phyloP scores from a whole-genome alignment of 2,113 vertebrate genomes.

The Galeopterus variegatus region DNA sequence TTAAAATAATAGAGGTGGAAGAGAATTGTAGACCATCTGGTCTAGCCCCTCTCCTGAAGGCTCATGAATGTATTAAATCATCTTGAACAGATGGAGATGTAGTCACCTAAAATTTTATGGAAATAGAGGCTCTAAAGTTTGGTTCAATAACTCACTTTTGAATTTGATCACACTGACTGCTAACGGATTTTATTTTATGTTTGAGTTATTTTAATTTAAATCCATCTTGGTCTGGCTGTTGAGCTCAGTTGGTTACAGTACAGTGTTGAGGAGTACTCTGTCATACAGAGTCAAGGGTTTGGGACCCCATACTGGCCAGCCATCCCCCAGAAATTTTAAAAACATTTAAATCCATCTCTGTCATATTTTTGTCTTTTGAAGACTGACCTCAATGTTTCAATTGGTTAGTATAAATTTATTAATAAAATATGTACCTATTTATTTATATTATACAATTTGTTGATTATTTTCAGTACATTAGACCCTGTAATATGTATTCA shows the following conservation, averaged over 20 bases:
- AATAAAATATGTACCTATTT: neutral
- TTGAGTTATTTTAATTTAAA: constrained; percentile 47
- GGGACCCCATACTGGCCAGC: too few species aligned
- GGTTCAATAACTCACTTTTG: neutral
- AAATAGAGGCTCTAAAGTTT: neutral
- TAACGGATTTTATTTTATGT: neutral
- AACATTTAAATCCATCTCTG: constrained; percentile 8
- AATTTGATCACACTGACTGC: neutral
- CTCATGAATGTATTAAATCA: constrained; percentile 22
- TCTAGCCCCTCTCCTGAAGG: neutral
- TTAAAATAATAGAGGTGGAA: constrained; percentile 63
- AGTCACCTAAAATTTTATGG: constrained; percentile 51
- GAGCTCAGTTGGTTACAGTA: too few species aligned
- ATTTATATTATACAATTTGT: neutral
- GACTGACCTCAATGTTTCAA: neutral
- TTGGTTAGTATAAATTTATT: constrained; percentile 14
- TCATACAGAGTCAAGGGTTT: too few species aligned
- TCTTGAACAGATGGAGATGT: constrained; percentile 54
- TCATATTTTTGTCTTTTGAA: neutral
- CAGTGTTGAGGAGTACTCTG: too few species aligned
- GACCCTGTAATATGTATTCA: neutral
- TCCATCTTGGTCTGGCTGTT: neutral
- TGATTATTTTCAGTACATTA: neutral
- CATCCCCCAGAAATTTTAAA: too few species aligned
- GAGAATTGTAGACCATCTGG: constrained; percentile 33